A percentile compares a stretch with the other conserved stretches of the same genome.
Evolutionary conservation across 1,140 invertebrate genomes (phyloP).

Genomic region (Sminthurinus signatus): DNA sequence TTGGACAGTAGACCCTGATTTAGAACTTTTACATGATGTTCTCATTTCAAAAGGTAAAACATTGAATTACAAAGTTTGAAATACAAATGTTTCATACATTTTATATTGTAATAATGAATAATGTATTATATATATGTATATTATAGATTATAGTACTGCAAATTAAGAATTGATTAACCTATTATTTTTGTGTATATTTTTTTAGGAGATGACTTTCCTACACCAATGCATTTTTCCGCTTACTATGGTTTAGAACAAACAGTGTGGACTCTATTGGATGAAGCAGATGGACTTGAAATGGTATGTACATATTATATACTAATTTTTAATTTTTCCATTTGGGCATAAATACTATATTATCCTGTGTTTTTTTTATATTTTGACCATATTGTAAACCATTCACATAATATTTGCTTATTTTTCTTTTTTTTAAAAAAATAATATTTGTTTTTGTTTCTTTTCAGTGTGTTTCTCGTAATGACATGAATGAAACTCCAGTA

Average conservation of each 20-base stretch:
- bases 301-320: too few relatives aligned
- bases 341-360: too few relatives aligned
- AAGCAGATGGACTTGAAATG: slow-evolving; percentile 31
- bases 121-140: too few relatives aligned
- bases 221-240: slow-evolving; percentile 78
- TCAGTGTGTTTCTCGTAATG: slow-evolving; percentile 25
- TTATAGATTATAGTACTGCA: not conserved
- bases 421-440: too few relatives aligned
- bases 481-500: slow-evolving; percentile 23
- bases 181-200: slow-evolving; percentile 9
- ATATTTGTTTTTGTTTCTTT: too few relatives aligned
- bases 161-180: slow-evolving; percentile 6
- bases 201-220: slow-evolving; percentile 69
- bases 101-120: too few relatives aligned
- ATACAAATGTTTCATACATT: too few relatives aligned
- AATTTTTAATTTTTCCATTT: too few relatives aligned
- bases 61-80: not conserved
- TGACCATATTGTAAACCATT: too few relatives aligned
- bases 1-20: slow-evolving; percentile 20
- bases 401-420: too few relatives aligned
- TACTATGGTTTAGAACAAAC: slow-evolving; percentile 75
- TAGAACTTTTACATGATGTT: slow-evolving; percentile 37
- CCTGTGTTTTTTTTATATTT: too few relatives aligned
- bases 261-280: slow-evolving; percentile 68
- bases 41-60: slow-evolving; percentile 30